phyloP scores from a whole-genome alignment of 2,888 invertebrate species.

The Sarcophaga rosellei region DNA sequence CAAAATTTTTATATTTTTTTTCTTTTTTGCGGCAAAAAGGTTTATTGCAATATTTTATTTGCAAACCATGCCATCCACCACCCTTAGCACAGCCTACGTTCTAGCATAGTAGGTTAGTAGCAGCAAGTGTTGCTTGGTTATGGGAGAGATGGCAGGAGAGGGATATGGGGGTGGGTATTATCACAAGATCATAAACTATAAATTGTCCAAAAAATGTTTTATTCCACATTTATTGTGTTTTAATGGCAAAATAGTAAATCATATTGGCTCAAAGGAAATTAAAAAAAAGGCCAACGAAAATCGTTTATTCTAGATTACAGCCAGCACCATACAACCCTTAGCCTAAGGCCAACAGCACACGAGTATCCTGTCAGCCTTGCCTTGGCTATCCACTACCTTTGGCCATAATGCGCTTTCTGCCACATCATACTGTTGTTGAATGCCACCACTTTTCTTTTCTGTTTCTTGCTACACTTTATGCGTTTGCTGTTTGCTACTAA shows the following conservation, averaged over 20 bases:
- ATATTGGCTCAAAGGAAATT: constrained; percentile 64
- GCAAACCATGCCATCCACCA: neutral
- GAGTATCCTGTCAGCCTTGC: constrained; percentile 8
- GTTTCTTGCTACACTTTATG: neutral
- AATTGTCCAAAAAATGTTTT: constrained; percentile 65
- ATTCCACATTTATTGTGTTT: constrained; percentile 63
- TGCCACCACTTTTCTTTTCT: constrained; percentile 20
- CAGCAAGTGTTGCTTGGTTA: neutral
- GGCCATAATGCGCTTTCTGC: neutral
- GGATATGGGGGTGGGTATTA: constrained; percentile 31
- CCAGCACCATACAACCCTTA: constrained; percentile 47
- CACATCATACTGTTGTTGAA: neutral
- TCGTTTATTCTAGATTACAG: constrained; percentile 38
- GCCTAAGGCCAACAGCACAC: constrained; percentile 8
- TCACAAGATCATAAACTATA: constrained; percentile 64
- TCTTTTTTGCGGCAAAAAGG: constrained; percentile 17
- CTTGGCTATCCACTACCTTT: constrained; percentile 17
- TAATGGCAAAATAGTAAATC: constrained; percentile 65
- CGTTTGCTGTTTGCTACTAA: neutral
- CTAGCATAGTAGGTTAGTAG: neutral
- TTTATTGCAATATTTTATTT: constrained; percentile 61
- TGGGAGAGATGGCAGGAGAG: neutral
- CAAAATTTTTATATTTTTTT: constrained; percentile 40
- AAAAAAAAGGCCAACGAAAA: constrained; percentile 32
- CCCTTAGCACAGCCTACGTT: neutral